Evolutionary conservation across 2,113 vertebrate species (phyloP).

Genomic region (Dascyllus trimaculatus): DNA sequence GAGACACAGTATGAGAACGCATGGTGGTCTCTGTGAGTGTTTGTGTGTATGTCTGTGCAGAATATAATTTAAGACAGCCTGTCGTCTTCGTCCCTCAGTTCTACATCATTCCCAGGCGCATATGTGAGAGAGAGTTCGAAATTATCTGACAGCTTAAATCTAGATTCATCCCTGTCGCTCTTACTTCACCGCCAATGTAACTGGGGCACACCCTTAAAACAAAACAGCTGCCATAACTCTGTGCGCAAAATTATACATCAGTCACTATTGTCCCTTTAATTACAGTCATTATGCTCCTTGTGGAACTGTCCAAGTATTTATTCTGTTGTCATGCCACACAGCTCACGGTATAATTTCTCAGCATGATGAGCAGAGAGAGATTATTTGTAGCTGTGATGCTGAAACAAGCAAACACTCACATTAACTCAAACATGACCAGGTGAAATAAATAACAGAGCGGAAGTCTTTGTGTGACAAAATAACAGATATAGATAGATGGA

Average conservation of each 20-base stretch:
- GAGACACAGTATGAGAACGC: not conserved
- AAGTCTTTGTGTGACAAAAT: not conserved
- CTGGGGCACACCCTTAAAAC: slow-evolving; percentile 23
- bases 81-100: slow-evolving; percentile 38
- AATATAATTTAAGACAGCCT: slow-evolving; percentile 37
- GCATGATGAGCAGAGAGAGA: slow-evolving; percentile 22
- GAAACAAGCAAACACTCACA: not conserved
- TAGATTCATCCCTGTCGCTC: slow-evolving; percentile 26
- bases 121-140: slow-evolving; percentile 49
- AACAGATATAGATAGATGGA: no score
- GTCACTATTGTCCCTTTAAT: slow-evolving; percentile 53
- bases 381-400: slow-evolving; percentile 39
- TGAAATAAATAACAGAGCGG: not conserved
- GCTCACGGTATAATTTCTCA: slow-evolving; percentile 46
- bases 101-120: slow-evolving; percentile 35
- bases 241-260: slow-evolving; percentile 52
- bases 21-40: not conserved
- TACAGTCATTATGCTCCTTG: slow-evolving; percentile 56
- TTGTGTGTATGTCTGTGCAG: not conserved
- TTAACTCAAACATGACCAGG: not conserved
- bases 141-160: slow-evolving; percentile 54
- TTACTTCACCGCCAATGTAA: slow-evolving; percentile 22
- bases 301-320: slow-evolving; percentile 36
- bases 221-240: slow-evolving; percentile 36
- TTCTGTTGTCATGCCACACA: slow-evolving; percentile 32